Evolutionary conservation across 2,888 invertebrate genomes (phyloP).

Genomic region (Stictocephala bisonia): DNA sequence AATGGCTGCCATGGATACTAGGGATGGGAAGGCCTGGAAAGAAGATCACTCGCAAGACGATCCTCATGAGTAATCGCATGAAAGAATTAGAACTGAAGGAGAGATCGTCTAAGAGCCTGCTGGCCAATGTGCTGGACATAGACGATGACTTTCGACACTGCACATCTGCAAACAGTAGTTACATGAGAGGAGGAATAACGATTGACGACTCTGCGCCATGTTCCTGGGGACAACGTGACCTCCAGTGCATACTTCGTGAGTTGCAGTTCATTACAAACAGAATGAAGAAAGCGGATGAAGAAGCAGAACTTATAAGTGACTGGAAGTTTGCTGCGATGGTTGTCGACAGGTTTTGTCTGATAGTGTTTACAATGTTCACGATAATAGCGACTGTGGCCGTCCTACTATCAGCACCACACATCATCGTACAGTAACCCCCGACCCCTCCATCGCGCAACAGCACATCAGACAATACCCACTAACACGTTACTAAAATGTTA

Average conservation of each 20-base stretch:
- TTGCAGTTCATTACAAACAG: slow-evolving; percentile 94
- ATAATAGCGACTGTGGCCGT: slow-evolving; percentile 93
- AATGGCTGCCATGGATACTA: slow-evolving; percentile 97
- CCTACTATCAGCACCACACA: slow-evolving; percentile 91
- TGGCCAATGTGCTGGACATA: slow-evolving; percentile 95
- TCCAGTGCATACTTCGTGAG: slow-evolving; percentile 88
- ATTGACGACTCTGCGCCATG: slow-evolving; percentile 64
- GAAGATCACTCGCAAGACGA: slow-evolving; percentile 90
- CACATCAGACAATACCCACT: slow-evolving; percentile 28
- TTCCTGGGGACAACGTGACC: slow-evolving; percentile 76
- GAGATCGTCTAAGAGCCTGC: slow-evolving; percentile 90
- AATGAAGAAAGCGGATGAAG: slow-evolving; percentile 95
- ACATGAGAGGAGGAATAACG: slow-evolving; percentile 57
- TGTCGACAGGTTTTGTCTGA: slow-evolving; percentile 96
- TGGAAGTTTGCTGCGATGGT: slow-evolving; percentile 99
- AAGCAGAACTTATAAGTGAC: slow-evolving; percentile 92
- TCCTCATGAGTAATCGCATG: slow-evolving; percentile 91
- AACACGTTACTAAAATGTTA: slow-evolving; percentile 21
- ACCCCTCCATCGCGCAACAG: not conserved
- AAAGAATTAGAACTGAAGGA: slow-evolving; percentile 93
- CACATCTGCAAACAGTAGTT: slow-evolving; percentile 58
- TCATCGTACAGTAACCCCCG: slow-evolving; percentile 85
- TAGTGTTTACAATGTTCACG: slow-evolving; percentile 94
- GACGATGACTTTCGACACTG: slow-evolving; percentile 87
- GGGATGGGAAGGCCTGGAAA: slow-evolving; percentile 97